These are phyloP conservation scores for Chaetogeoica ovagalla DNA, from an alignment of 2,888 invertebrate species.

Conservation along the genomic window DNA sequence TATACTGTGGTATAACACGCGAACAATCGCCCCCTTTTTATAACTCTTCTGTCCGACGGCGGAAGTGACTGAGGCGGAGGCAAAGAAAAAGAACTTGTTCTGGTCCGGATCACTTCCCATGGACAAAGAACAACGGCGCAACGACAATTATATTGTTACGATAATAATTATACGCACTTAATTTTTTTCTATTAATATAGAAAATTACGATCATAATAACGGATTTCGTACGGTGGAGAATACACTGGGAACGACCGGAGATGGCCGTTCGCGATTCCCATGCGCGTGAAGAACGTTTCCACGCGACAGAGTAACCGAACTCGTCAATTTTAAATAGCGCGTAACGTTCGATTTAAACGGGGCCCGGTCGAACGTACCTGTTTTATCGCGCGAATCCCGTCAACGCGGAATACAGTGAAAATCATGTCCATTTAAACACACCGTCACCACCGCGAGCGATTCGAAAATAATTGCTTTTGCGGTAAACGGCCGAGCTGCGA, in stretches of 20 bases:
- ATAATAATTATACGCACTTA: slow-evolving; percentile 50
- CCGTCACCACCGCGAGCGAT: no score
- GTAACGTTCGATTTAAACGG: no score
- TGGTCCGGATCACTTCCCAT: slow-evolving; percentile 51
- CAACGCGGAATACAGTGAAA: no score
- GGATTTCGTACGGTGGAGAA: no score
- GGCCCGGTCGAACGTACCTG: no score
- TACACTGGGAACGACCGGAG: background rate
- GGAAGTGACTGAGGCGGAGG: slow-evolving; percentile 49
- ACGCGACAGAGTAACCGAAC: no score
- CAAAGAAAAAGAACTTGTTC: slow-evolving; percentile 32
- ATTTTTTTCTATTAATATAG: slow-evolving; percentile 22
- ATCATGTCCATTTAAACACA: no score
- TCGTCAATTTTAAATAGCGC: no score
- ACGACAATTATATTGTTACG: slow-evolving; percentile 23
- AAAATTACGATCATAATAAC: slow-evolving; percentile 26
- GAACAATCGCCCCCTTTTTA: slow-evolving; percentile 41
- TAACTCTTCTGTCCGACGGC: slow-evolving; percentile 8
- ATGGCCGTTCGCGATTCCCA: slow-evolving; percentile 10
- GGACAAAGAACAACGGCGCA: slow-evolving; percentile 39
- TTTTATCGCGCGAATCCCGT: no score
- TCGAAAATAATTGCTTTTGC: no score
- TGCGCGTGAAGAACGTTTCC: background rate
- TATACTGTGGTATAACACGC: no score
- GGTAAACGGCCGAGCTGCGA: no score